These are phyloP conservation scores for Amblyraja radiata DNA, from an alignment of 2,797 vertebrate species.

Conservation along the genomic window DNA sequence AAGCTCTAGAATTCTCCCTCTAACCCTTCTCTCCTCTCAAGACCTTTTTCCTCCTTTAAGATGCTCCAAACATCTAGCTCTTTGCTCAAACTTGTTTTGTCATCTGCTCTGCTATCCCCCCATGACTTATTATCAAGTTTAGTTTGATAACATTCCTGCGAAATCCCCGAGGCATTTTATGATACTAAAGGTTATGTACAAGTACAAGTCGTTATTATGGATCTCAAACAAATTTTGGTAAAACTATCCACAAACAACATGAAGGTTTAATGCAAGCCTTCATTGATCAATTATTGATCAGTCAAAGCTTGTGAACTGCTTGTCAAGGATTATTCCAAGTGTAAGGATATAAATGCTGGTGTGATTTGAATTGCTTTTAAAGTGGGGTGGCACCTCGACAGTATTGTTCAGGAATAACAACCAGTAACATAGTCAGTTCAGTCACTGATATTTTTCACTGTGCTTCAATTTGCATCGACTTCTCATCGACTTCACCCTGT, in stretches of 20 bases:
- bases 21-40: too few relatives aligned
- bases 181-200: too few relatives aligned
- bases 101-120: too few relatives aligned
- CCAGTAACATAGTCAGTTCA: background rate
- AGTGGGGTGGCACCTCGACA: background rate
- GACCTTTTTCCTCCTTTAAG: too few relatives aligned
- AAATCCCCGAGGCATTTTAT: too few relatives aligned
- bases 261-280: background rate
- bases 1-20: too few relatives aligned
- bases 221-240: background rate
- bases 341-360: background rate
- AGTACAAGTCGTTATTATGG: background rate
- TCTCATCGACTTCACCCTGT: background rate
- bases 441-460: background rate
- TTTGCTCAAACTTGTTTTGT: too few relatives aligned
- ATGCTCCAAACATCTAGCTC: too few relatives aligned
- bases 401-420: background rate
- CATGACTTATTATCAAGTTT: too few relatives aligned
- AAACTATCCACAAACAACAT: background rate
- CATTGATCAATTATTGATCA: background rate
- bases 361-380: background rate
- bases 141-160: too few relatives aligned
- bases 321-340: background rate
- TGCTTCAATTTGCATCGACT: background rate
- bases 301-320: background rate